A percentile compares a stretch with the other conserved stretches of the same genome.
phyloP scores from a whole-genome alignment of 2,888 invertebrate species.

The Fragum fragum region DNA sequence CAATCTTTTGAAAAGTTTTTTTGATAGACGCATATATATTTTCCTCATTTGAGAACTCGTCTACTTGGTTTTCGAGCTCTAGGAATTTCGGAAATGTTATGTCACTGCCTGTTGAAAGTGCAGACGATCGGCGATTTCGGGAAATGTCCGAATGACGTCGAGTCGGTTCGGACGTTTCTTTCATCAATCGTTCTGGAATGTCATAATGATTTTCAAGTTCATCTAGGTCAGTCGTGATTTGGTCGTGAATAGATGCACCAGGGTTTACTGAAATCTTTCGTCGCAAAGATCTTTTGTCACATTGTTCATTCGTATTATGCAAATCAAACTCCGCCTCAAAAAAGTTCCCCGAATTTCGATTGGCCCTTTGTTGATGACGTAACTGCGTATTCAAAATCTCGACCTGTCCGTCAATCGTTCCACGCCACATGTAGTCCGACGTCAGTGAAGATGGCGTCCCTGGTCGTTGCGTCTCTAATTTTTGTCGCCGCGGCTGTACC shows the following conservation, averaged over 20 bases:
- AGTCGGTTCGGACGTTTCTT: constrained; percentile 12
- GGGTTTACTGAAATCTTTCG: constrained; percentile 14
- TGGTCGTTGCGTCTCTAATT: constrained; percentile 14
- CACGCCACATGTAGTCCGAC: constrained; percentile 59
- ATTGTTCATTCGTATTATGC: constrained; percentile 7
- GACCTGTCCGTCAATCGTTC: constrained; percentile 58
- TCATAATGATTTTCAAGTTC: constrained; percentile 32
- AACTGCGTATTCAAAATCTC: constrained; percentile 60
- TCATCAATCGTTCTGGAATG: constrained; percentile 14
- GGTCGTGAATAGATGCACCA: constrained; percentile 5
- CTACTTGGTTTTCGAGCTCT: constrained; percentile 36
- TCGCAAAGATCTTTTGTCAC: not conserved
- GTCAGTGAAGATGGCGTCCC: constrained; percentile 33
- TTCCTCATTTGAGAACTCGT: constrained; percentile 53
- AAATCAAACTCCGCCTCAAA: constrained; percentile 18
- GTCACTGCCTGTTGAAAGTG: constrained; percentile 14
- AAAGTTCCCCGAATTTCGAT: not conserved
- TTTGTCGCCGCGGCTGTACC: constrained; percentile 26
- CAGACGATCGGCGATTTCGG: constrained; percentile 14
- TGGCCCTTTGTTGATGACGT: constrained; percentile 34
- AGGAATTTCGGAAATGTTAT: constrained; percentile 38
- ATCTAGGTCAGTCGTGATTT: constrained; percentile 22
- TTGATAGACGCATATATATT: constrained; percentile 65
- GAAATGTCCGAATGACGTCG: constrained; percentile 8
- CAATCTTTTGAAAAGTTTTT: constrained; percentile 56